A percentile compares a stretch with the other conserved stretches of the same genome.
Conservation (phyloP, 2,888 invertebrate genomes). For the Nephrotoma flavescens region DNA sequence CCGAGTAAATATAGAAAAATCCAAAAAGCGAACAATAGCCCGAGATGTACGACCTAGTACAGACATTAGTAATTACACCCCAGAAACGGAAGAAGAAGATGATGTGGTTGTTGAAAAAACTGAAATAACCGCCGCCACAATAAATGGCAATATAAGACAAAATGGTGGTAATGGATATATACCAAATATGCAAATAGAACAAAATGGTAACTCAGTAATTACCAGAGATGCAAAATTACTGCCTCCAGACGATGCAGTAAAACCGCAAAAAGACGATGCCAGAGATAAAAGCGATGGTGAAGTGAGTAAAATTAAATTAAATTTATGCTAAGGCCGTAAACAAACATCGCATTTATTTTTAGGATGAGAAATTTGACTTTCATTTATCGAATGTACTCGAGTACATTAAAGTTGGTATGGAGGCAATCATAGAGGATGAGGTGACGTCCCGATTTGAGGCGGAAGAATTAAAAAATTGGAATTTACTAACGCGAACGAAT, state of each 20-base stretch:
- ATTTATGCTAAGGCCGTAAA: neutral
- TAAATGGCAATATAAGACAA: conserved; percentile 11
- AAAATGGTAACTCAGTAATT: conserved; percentile 46
- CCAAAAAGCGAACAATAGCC: conserved; percentile 39
- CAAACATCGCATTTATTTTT: conserved; percentile 13
- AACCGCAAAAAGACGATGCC: conserved; percentile 8
- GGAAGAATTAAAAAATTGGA: conserved; percentile 93
- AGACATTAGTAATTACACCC: conserved; percentile 27
- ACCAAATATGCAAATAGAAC: conserved; percentile 6
- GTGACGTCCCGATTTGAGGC: conserved; percentile 96
- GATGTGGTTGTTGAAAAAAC: conserved; percentile 33
- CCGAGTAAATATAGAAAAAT: conserved; percentile 57
- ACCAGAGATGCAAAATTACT: conserved; percentile 59
- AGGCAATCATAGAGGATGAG: conserved; percentile 96
- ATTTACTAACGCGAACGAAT: conserved; percentile 87
- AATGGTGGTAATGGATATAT: conserved; percentile 14
- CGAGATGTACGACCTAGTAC: conserved; percentile 30
- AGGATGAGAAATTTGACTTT: conserved; percentile 47
- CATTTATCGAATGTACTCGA: conserved; percentile 73
- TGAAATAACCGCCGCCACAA: conserved; percentile 15
- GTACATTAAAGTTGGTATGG: conserved; percentile 83
- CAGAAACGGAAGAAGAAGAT: conserved; percentile 16
- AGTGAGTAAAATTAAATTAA: neutral
- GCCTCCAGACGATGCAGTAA: conserved; percentile 40
- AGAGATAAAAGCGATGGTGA: conserved; percentile 8